A percentile compares a stretch with the other conserved stretches of the same genome.
Conservation (phyloP, 2,797 vertebrate genomes). For the Enteromius fasciolatus region DNA sequence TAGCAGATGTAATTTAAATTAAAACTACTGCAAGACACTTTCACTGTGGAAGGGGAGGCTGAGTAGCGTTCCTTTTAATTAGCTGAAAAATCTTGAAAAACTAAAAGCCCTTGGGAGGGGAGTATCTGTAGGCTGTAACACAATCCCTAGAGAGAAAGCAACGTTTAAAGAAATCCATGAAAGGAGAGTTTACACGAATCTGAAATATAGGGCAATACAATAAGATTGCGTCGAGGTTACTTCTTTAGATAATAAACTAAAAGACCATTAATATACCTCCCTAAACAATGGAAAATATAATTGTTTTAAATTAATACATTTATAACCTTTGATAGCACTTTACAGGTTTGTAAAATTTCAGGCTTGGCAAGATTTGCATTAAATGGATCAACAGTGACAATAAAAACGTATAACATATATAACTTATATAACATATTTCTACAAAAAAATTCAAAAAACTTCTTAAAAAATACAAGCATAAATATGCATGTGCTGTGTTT, state of each 20-base stretch:
- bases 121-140: slow-evolving; percentile 65
- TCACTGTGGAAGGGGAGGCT: slow-evolving; percentile 43
- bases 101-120: slow-evolving; percentile 68
- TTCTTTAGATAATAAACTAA: not conserved
- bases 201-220: slow-evolving; percentile 69
- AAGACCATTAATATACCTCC: slow-evolving; percentile 3
- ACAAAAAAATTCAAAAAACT: not conserved
- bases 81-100: slow-evolving; percentile 64
- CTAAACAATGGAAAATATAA: not conserved
- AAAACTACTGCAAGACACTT: slow-evolving; percentile 28
- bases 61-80: slow-evolving; percentile 72
- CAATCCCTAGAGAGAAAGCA: slow-evolving; percentile 66
- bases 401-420: no score
- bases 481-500: not conserved
- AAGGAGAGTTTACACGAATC: slow-evolving; percentile 75
- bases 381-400: not conserved
- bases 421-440: not conserved
- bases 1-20: slow-evolving; percentile 34
- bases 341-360: not conserved
- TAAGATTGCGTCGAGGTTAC: slow-evolving; percentile 49
- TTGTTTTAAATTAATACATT: not conserved
- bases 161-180: slow-evolving; percentile 56
- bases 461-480: not conserved
- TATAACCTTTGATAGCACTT: not conserved
- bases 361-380: not conserved